Evolutionary conservation across 2,113 vertebrate genomes (phyloP).

Genomic region (Oncorhynchus keta): DNA sequence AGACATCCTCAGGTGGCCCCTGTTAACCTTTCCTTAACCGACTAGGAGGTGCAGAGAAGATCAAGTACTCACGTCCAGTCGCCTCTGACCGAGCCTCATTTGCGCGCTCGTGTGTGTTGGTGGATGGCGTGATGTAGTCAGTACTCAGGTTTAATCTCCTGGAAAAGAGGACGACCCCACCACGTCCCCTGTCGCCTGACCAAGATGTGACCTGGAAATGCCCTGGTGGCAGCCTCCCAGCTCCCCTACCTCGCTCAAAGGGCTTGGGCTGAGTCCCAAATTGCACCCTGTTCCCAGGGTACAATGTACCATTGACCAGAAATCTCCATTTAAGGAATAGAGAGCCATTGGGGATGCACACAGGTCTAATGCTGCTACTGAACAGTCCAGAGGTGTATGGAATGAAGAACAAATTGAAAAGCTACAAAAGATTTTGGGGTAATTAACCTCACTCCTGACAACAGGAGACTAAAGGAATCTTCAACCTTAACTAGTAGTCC

Average conservation of each 20-base stretch:
- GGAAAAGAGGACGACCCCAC: conserved; percentile 9
- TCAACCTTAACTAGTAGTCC: no score
- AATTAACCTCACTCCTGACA: no score
- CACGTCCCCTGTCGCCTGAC: conserved; percentile 14
- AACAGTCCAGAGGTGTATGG: no score
- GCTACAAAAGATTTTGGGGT: no score
- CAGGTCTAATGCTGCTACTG: no score
- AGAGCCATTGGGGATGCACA: no score
- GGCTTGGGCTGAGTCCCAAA: background rate
- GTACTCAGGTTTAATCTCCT: conserved; percentile 26
- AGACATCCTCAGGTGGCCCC: conserved; percentile 48
- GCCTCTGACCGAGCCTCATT: conserved; percentile 9
- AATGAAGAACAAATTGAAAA: no score
- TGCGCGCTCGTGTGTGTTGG: conserved; percentile 35
- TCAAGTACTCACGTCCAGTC: conserved; percentile 56
- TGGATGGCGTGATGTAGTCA: conserved; percentile 6
- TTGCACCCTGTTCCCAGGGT: no score
- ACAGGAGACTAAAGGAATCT: no score
- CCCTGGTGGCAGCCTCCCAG: background rate
- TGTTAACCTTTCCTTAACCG: conserved; percentile 66
- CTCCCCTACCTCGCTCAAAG: background rate
- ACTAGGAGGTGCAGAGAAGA: conserved; percentile 65
- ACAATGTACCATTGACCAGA: no score
- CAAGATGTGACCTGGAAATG: conserved; percentile 31
- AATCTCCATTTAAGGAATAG: no score